These are phyloP conservation scores for Syngnathus floridae DNA, from an alignment of 2,113 vertebrate species.

Conservation along the genomic window DNA sequence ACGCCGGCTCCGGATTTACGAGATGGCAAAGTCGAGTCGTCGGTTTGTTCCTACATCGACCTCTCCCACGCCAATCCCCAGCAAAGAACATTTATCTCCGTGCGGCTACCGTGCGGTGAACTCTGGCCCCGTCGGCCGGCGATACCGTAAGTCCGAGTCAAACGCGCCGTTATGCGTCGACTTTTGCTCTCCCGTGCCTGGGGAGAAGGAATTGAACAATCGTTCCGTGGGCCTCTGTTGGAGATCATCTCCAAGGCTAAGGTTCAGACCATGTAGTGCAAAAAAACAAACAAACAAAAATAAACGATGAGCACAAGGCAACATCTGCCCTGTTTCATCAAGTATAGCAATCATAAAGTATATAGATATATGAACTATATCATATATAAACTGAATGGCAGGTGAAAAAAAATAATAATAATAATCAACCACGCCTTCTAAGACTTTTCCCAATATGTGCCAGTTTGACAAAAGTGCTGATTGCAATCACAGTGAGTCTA, in stretches of 20 bases:
- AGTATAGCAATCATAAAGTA: too few relatives aligned
- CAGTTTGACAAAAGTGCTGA: slow-evolving; percentile 27
- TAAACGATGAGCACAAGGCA: too few relatives aligned
- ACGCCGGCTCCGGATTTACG: background rate
- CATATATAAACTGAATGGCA: background rate
- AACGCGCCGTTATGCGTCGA: background rate
- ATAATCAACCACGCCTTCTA: background rate
- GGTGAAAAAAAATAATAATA: background rate
- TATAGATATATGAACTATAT: too few relatives aligned
- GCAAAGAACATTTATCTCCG: background rate
- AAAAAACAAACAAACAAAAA: background rate
- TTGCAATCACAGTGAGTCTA: slow-evolving; percentile 45
- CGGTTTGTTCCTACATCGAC: background rate
- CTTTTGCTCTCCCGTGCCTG: background rate
- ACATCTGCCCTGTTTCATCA: too few relatives aligned
- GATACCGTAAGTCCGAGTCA: background rate
- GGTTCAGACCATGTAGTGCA: background rate
- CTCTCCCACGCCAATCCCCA: background rate
- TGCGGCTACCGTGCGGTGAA: background rate
- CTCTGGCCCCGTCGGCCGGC: background rate
- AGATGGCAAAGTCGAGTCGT: background rate
- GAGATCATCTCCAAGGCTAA: background rate
- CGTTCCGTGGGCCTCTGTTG: background rate
- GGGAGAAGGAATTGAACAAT: background rate
- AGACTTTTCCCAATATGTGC: slow-evolving; percentile 14